phyloP scores from a whole-genome alignment of 2,888 invertebrate genomes.

The Drosophila borborema region DNA sequence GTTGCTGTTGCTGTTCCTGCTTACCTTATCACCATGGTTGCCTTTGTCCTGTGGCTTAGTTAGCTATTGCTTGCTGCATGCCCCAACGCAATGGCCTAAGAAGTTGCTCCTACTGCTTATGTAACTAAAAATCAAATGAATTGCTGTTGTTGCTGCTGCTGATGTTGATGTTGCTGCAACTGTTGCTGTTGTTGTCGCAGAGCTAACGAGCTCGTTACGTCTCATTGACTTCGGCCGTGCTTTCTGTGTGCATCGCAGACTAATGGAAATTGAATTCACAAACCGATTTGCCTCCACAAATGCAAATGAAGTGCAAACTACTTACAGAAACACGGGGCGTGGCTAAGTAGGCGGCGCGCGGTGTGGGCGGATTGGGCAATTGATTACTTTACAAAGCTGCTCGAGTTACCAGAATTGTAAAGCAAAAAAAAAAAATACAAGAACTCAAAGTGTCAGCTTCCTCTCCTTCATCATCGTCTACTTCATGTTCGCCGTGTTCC shows the following conservation, averaged over 20 bases:
- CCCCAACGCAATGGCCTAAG: slow-evolving; percentile 13
- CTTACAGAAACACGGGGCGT: slow-evolving; percentile 6
- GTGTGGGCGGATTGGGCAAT: neutral
- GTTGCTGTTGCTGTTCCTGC: slow-evolving; percentile 7
- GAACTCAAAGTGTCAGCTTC: slow-evolving; percentile 15
- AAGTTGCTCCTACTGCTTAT: slow-evolving; percentile 15
- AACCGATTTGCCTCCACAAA: slow-evolving; percentile 43
- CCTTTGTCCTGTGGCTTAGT: slow-evolving; percentile 40
- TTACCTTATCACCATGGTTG: slow-evolving; percentile 29
- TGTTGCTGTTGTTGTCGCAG: slow-evolving; percentile 13
- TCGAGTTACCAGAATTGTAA: slow-evolving; percentile 3
- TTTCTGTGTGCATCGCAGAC: slow-evolving; percentile 30
- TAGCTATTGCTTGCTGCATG: slow-evolving; percentile 20
- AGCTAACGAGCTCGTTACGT: slow-evolving; percentile 67
- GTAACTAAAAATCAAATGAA: slow-evolving; percentile 29
- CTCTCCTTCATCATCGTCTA: neutral
- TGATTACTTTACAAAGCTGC: slow-evolving; percentile 3
- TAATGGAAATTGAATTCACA: slow-evolving; percentile 67
- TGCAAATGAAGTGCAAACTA: slow-evolving; percentile 66
- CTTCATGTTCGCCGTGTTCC: neutral
- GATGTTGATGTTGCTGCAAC: neutral
- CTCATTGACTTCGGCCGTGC: slow-evolving; percentile 53
- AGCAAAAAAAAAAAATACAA: neutral
- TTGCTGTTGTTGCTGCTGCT: slow-evolving; percentile 8
- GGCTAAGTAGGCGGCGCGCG: neutral